A percentile compares a stretch with the other conserved stretches of the same genome.
Conservation (phyloP, 2,888 invertebrate genomes). For the Coenonympha arcania region DNA sequence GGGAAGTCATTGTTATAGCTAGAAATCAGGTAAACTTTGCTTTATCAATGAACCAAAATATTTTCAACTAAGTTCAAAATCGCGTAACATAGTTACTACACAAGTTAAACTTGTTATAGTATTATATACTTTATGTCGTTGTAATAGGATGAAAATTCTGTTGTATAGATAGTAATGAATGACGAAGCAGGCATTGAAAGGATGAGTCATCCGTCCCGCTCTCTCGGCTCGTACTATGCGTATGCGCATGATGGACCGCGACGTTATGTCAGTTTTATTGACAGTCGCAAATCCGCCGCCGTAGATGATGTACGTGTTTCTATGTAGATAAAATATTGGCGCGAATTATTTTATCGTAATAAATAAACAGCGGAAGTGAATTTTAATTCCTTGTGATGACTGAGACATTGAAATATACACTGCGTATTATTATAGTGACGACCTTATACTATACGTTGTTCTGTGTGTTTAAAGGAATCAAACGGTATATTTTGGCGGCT, state of each 20-base stretch:
- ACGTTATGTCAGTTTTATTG: slow-evolving; percentile 37
- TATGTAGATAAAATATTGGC: slow-evolving; percentile 32
- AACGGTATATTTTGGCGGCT: slow-evolving; percentile 45
- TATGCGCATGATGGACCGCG: slow-evolving; percentile 50
- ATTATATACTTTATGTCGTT: slow-evolving; percentile 1
- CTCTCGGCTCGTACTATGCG: slow-evolving; percentile 45
- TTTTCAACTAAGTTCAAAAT: slow-evolving; percentile 20
- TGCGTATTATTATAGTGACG: slow-evolving; percentile 51
- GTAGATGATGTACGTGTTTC: slow-evolving; percentile 33
- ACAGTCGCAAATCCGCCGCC: slow-evolving; percentile 38
- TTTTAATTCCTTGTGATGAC: slow-evolving; percentile 51
- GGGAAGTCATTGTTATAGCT: slow-evolving; percentile 27
- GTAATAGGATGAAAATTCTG: slow-evolving; percentile 25
- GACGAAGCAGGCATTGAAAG: slow-evolving; percentile 60
- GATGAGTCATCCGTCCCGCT: slow-evolving; percentile 59
- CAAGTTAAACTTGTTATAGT: slow-evolving; percentile 7
- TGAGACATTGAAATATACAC: slow-evolving; percentile 51
- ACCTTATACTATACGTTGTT: slow-evolving; percentile 55
- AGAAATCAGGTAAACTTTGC: slow-evolving; percentile 20
- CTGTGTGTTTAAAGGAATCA: slow-evolving; percentile 56
- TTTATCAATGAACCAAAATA: slow-evolving; percentile 13
- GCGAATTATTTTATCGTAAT: slow-evolving; percentile 32
- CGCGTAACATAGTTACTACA: not conserved
- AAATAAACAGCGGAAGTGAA: slow-evolving; percentile 23
- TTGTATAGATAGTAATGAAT: slow-evolving; percentile 46